These are phyloP conservation scores for Entosphenus tridentatus DNA, from an alignment of 2,113 vertebrate genomes.

Conservation along the genomic window DNA sequence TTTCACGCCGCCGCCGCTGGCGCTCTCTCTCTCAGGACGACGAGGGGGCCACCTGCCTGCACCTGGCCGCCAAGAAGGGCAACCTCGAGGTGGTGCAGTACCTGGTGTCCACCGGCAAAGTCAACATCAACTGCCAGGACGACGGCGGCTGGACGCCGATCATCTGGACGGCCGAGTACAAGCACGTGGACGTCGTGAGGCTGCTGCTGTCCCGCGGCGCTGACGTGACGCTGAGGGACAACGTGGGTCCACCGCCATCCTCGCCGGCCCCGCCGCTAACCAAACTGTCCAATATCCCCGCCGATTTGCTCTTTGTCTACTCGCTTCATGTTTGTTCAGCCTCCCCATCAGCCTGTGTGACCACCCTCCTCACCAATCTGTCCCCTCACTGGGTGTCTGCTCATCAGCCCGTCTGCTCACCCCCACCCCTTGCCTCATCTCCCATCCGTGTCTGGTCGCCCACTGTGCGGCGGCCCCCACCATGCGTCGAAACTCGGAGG, in stretches of 20 bases:
- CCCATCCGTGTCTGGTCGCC: too few species aligned
- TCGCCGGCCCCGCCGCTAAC: too few species aligned
- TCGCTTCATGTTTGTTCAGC: too few species aligned
- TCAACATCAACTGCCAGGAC: slow-evolving; percentile 69
- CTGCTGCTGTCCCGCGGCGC: slow-evolving; percentile 51
- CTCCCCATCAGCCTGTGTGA: too few species aligned
- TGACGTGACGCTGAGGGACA: slow-evolving; percentile 51
- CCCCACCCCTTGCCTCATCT: too few species aligned
- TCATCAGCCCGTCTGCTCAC: too few species aligned
- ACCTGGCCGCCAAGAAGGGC: slow-evolving; percentile 61
- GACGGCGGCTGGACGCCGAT: slow-evolving; percentile 70
- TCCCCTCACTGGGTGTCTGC: too few species aligned
- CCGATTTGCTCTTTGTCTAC: too few species aligned
- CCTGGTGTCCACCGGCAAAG: slow-evolving; percentile 56
- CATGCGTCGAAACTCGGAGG: too few species aligned
- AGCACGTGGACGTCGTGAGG: slow-evolving; percentile 51
- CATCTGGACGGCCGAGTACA: slow-evolving; percentile 72
- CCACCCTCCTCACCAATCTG: too few species aligned
- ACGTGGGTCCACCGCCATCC: slow-evolving; percentile 20
- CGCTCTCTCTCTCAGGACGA: slow-evolving; percentile 31
- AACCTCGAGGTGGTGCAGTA: slow-evolving; percentile 48
- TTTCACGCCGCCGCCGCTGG: neutral
- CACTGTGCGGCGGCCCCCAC: too few species aligned
- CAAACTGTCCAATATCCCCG: too few species aligned
- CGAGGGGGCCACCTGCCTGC: slow-evolving; percentile 60